Evolutionary conservation across 2,797 vertebrate species (phyloP).

Genomic region (Babyrousa celebensis): DNA sequence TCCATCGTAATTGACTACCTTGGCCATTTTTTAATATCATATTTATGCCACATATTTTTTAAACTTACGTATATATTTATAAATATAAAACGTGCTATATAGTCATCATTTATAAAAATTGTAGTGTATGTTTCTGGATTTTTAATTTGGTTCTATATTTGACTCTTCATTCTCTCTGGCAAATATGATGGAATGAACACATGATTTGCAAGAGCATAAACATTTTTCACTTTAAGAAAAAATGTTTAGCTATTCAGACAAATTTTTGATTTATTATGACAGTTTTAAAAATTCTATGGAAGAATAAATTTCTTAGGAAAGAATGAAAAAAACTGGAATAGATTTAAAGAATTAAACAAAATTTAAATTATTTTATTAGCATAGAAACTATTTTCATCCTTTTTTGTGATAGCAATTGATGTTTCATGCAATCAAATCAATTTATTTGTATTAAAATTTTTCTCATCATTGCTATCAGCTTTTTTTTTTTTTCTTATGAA

Average conservation of each 20-base stretch:
- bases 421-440: neutral
- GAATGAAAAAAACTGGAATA: neutral
- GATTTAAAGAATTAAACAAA: neutral
- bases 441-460: neutral
- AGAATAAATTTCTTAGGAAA: neutral
- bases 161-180: neutral
- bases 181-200: neutral
- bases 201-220: neutral
- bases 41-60: neutral
- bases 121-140: neutral
- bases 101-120: neutral
- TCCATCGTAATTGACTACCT: neutral
- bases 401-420: neutral
- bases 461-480: neutral
- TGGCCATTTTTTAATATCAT: neutral
- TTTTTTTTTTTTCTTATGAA: neutral
- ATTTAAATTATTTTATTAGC: neutral
- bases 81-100: neutral
- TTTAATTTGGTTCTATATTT: neutral
- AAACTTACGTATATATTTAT: neutral
- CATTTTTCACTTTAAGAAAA: neutral
- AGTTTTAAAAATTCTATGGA: neutral
- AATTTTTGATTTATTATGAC: conserved; percentile 11
- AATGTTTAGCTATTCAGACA: neutral
- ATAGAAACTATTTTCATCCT: neutral